Percentiles rank a stretch among this genome's conserved stretches.
These are phyloP conservation scores for Graptemys geographica DNA, from an alignment of 2,797 vertebrate species.

Conservation along the genomic window DNA sequence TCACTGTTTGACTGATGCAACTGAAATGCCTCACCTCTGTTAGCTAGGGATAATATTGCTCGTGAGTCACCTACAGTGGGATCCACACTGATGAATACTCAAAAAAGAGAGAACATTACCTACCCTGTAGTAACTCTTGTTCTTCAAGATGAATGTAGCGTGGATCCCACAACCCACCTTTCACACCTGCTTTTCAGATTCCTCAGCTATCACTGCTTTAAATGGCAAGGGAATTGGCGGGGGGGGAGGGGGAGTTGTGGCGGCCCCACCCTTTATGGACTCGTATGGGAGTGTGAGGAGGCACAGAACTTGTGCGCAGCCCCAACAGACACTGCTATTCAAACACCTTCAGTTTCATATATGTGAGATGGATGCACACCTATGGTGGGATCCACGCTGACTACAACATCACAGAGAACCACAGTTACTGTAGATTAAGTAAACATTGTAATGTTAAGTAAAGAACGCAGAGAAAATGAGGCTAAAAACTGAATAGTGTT, in stretches of 20 bases:
- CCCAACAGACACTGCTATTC: background rate
- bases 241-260: background rate
- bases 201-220: background rate
- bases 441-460: background rate
- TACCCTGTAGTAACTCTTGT: background rate
- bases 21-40: background rate
- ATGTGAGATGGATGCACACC: background rate
- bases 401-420: background rate
- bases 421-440: background rate
- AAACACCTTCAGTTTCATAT: background rate
- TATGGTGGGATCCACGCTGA: background rate
- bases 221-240: background rate
- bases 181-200: background rate
- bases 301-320: background rate
- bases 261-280: background rate
- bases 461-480: background rate
- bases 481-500: background rate
- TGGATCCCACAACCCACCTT: fast-evolving
- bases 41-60: background rate
- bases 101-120: background rate
- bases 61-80: background rate
- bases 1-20: background rate
- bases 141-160: background rate
- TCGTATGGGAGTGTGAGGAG: background rate
- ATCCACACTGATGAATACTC: background rate